Evolutionary conservation across 2,113 vertebrate species (phyloP).

Genomic region (Epinephelus lanceolatus): DNA sequence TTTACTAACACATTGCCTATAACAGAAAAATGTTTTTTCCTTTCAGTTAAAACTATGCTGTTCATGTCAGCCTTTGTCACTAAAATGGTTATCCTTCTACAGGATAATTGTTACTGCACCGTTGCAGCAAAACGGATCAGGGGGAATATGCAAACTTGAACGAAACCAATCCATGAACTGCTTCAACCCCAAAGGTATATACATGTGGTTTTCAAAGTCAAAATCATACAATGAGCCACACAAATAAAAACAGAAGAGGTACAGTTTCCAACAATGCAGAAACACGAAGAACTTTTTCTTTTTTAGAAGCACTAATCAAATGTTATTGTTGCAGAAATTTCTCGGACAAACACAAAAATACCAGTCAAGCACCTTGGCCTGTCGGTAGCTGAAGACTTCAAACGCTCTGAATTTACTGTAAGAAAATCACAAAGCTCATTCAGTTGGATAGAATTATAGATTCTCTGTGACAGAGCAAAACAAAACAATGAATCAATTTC

Average conservation of each 20-base stretch:
- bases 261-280: neutral
- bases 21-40: fast-evolving
- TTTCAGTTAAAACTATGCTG: neutral
- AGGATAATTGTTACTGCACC: constrained; percentile 78
- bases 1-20: neutral
- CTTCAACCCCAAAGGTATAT: constrained; percentile 50
- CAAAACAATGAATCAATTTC: neutral
- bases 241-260: neutral
- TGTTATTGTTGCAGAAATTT: constrained; percentile 19
- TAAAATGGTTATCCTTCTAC: neutral
- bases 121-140: constrained; percentile 71
- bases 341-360: neutral
- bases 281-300: neutral
- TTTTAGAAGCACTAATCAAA: neutral
- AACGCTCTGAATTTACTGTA: constrained; percentile 59
- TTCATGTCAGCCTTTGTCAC: neutral
- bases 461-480: neutral
- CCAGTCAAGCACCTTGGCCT: constrained; percentile 67
- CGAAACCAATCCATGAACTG: neutral
- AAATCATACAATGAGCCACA: neutral
- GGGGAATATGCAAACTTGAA: constrained; percentile 46
- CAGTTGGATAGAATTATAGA: neutral
- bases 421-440: constrained; percentile 32
- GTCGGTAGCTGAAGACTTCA: constrained; percentile 53
- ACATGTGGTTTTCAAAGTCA: neutral